Evolutionary conservation across 2,797 vertebrate species (phyloP).

Genomic region (Phoxinus dragarum): DNA sequence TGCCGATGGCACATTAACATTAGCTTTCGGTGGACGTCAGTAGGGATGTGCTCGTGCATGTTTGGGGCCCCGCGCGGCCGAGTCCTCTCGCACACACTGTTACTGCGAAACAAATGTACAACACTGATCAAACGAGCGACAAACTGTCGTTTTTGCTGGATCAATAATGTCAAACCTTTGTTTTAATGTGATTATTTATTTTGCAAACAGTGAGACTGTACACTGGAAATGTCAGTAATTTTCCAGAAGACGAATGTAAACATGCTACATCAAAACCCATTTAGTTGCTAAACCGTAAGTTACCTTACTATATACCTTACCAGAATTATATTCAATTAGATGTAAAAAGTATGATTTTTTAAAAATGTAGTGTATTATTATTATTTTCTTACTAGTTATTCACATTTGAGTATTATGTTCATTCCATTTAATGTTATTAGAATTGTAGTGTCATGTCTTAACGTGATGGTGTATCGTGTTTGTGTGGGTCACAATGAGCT

Average conservation of each 20-base stretch:
- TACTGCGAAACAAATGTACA: not conserved
- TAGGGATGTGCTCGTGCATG: not conserved
- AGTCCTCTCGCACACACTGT: not conserved
- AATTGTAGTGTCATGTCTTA: not conserved
- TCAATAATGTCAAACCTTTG: not conserved
- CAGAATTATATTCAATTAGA: not conserved
- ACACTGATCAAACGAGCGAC: not conserved
- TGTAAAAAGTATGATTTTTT: too few relatives aligned
- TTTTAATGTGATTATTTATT: not conserved
- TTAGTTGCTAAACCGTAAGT: not conserved
- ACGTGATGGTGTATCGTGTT: not conserved
- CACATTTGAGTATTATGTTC: not conserved
- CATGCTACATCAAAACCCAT: not conserved
- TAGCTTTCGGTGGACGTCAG: not conserved
- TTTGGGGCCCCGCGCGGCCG: constrained; percentile 14
- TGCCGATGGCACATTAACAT: not conserved
- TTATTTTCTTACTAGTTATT: not conserved
- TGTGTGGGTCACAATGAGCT: not conserved
- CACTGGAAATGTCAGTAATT: not conserved
- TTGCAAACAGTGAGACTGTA: not conserved
- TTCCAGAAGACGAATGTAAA: constrained; percentile 7
- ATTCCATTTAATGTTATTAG: not conserved
- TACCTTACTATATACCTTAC: not conserved
- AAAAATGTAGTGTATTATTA: not conserved
- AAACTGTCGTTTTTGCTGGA: not conserved